phyloP scores from a whole-genome alignment of 2,888 invertebrate genomes.

The Chouioia cunea region DNA sequence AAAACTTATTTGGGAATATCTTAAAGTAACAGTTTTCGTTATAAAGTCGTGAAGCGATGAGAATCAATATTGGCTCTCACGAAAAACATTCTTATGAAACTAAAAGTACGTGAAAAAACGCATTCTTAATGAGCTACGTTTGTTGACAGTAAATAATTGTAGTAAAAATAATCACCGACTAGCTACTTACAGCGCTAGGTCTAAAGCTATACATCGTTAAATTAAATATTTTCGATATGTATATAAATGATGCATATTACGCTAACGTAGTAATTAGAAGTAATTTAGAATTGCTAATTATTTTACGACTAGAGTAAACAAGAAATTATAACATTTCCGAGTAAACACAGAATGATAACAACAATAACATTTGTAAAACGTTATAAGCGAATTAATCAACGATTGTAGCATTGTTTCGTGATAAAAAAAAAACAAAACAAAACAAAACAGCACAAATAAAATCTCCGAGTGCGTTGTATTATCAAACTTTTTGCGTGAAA shows the following conservation, averaged over 20 bases:
- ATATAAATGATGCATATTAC: slow-evolving; percentile 34
- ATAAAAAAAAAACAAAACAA: slow-evolving; percentile 11
- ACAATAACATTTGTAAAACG: slow-evolving; percentile 1
- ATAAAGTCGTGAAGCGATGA: slow-evolving; percentile 22
- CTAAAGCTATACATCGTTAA: slow-evolving; percentile 22
- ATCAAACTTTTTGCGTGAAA: slow-evolving; percentile 8
- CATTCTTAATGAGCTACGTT: too few species aligned
- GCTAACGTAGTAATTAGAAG: slow-evolving; percentile 27
- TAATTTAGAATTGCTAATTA: slow-evolving; percentile 26
- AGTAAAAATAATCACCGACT: too few species aligned
- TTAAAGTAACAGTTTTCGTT: slow-evolving; percentile 16
- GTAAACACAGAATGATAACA: too few species aligned
- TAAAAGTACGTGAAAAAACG: slow-evolving; percentile 6
- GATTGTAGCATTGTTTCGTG: background rate
- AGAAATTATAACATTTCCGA: slow-evolving; percentile 12
- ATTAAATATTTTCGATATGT: slow-evolving; percentile 40
- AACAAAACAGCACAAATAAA: slow-evolving; percentile 4
- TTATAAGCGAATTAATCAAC: background rate
- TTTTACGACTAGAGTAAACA: slow-evolving; percentile 9
- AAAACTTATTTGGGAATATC: slow-evolving; percentile 18
- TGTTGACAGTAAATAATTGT: slow-evolving; percentile 23
- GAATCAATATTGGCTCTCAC: slow-evolving; percentile 17
- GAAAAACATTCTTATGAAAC: slow-evolving; percentile 1
- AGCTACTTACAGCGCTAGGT: background rate
- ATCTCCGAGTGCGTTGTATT: background rate